Evolutionary conservation across 2,888 invertebrate genomes (phyloP).

Genomic region (Pristionchus japonicus): DNA sequence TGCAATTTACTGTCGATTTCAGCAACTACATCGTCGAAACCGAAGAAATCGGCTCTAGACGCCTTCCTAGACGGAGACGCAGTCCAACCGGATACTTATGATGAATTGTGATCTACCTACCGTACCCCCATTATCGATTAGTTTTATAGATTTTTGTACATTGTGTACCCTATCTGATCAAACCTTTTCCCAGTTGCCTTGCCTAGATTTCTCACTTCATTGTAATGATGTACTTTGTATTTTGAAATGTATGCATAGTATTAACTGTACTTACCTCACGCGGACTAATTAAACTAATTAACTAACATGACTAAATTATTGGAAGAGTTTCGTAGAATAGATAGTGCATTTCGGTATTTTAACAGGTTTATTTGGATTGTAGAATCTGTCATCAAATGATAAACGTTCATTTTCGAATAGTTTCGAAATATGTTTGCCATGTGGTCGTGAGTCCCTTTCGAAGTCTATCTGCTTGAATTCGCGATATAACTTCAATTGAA

Average conservation of each 20-base stretch:
- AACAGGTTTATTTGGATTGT: background rate
- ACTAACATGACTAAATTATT: slow-evolving; percentile 36
- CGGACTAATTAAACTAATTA: background rate
- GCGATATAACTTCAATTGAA: background rate
- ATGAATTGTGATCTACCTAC: slow-evolving; percentile 24
- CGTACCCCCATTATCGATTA: background rate
- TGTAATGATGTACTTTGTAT: background rate
- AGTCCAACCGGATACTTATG: background rate
- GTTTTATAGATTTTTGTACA: background rate
- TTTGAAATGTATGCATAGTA: slow-evolving; percentile 8
- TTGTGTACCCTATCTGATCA: background rate
- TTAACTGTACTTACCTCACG: background rate
- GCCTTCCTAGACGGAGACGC: slow-evolving; percentile 28
- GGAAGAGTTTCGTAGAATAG: background rate
- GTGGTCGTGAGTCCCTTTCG: slow-evolving; percentile 4
- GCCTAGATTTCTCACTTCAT: background rate
- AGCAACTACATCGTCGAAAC: background rate
- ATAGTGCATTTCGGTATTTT: background rate
- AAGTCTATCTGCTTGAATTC: background rate
- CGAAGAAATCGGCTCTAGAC: slow-evolving; percentile 42
- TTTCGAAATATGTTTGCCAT: background rate
- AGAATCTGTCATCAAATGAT: background rate
- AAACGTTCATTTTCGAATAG: background rate
- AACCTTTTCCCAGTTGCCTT: slow-evolving; percentile 9
- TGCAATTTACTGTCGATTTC: too few relatives aligned